Percentiles rank a stretch among this genome's conserved stretches.
phyloP scores from a whole-genome alignment of 2,888 invertebrate species.

The Aphidius colemani region DNA sequence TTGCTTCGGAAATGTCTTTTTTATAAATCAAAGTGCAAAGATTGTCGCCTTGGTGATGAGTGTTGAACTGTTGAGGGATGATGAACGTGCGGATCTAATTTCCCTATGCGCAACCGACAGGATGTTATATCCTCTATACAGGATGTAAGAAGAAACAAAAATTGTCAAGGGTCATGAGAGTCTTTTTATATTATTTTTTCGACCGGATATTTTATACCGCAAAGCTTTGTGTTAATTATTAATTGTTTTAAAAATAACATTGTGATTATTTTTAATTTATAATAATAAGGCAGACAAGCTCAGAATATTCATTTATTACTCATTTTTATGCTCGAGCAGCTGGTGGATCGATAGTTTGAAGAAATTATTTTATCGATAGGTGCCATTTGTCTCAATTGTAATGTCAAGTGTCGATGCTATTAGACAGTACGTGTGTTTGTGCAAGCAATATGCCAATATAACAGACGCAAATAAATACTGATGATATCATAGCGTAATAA shows the following conservation, averaged over 20 bases:
- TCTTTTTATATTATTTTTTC: constrained; percentile 25
- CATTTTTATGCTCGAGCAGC: neutral
- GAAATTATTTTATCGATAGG: neutral
- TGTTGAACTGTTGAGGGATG: constrained; percentile 9
- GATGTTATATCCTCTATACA: constrained; percentile 38
- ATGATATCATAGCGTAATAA: neutral
- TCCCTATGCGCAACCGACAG: constrained; percentile 29
- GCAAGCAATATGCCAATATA: neutral
- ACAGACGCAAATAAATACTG: neutral
- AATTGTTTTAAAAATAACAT: neutral
- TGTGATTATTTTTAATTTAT: neutral
- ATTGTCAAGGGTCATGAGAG: constrained; percentile 24
- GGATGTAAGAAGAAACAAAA: constrained; percentile 26
- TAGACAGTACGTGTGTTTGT: neutral
- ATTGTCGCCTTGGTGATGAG: neutral
- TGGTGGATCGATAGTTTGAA: neutral
- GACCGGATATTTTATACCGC: constrained; percentile 29
- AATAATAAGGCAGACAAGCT: neutral
- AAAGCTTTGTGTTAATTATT: constrained; percentile 11
- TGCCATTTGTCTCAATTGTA: neutral
- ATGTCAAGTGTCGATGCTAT: neutral
- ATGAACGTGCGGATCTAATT: constrained; percentile 25
- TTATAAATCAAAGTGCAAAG: no score
- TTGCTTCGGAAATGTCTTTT: no score
- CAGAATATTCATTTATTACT: neutral